Percentiles rank a stretch among this genome's conserved stretches.
These are phyloP conservation scores for Brachyptera risi DNA, from an alignment of 2,888 invertebrate species.

Conservation along the genomic window DNA sequence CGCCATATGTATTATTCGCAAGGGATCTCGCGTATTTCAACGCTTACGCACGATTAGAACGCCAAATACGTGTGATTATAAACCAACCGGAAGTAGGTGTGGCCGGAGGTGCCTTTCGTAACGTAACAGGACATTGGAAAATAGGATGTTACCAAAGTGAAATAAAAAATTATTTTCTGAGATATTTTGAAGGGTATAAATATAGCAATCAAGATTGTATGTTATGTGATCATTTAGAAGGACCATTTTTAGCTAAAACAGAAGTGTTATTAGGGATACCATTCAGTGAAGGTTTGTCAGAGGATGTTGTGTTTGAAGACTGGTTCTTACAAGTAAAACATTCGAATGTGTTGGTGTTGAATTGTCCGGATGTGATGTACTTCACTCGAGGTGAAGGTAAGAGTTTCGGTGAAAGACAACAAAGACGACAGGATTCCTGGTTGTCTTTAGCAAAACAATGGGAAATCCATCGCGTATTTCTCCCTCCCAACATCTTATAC, in stretches of 20 bases:
- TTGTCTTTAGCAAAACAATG: constrained; percentile 29
- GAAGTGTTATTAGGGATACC: constrained; percentile 30
- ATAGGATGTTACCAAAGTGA: constrained; percentile 39
- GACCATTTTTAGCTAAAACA: constrained; percentile 39
- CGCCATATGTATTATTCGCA: constrained; percentile 38
- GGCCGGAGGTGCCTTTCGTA: constrained; percentile 38
- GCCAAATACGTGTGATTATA: constrained; percentile 38
- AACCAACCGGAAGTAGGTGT: constrained; percentile 32
- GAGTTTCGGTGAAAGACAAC: constrained; percentile 20
- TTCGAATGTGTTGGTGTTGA: constrained; percentile 32
- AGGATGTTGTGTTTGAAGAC: constrained; percentile 37
- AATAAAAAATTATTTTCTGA: constrained; percentile 38
- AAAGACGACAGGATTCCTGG: constrained; percentile 28
- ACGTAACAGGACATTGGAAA: constrained; percentile 38
- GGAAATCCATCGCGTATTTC: constrained; percentile 28
- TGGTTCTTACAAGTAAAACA: constrained; percentile 38
- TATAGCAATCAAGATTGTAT: constrained; percentile 39
- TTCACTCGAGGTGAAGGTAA: constrained; percentile 30
- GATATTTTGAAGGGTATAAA: constrained; percentile 38
- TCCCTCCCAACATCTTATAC: constrained; percentile 28
- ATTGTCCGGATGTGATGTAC: constrained; percentile 42
- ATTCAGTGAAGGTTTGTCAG: constrained; percentile 33
- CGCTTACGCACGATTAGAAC: constrained; percentile 36
- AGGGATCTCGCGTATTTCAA: constrained; percentile 36
- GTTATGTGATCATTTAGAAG: constrained; percentile 39